Conservation (phyloP, 2,113 vertebrate species). For the Eupsittula cactorum region DNA sequence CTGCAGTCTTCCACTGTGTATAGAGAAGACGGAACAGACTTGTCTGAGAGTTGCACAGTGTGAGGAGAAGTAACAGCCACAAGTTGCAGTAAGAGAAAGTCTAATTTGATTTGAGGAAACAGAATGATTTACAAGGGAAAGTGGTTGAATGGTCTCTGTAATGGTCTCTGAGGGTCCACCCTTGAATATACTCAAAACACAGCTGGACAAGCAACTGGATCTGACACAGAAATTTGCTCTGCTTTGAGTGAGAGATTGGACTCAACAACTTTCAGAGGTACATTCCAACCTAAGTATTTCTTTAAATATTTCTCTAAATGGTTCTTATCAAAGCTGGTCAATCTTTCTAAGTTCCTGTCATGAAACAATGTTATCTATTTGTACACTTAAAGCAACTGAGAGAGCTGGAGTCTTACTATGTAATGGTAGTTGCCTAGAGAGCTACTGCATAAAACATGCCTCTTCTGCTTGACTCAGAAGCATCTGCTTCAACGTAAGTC, state of each 20-base stretch:
- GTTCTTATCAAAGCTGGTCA: background rate
- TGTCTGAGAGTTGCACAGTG: background rate
- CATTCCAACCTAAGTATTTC: background rate
- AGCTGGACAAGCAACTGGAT: background rate
- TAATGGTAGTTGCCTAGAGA: background rate
- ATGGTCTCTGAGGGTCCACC: background rate
- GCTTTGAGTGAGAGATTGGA: background rate
- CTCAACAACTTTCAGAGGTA: background rate
- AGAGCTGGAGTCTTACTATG: background rate
- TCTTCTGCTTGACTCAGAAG: background rate
- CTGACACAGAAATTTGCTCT: background rate
- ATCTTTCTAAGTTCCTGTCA: background rate
- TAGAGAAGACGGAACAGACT: background rate
- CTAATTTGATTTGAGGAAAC: background rate
- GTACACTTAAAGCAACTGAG: background rate
- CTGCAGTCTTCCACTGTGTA: accelerated
- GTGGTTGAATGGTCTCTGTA: background rate
- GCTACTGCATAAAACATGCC: background rate
- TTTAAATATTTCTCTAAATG: background rate
- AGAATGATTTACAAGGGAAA: background rate
- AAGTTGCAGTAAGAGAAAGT: background rate
- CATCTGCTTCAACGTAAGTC: background rate
- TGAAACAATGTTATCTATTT: background rate
- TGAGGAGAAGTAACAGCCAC: background rate
- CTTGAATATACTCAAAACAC: background rate